Conservation (phyloP, 2,888 invertebrate species). For the Diarsia rubi region DNA sequence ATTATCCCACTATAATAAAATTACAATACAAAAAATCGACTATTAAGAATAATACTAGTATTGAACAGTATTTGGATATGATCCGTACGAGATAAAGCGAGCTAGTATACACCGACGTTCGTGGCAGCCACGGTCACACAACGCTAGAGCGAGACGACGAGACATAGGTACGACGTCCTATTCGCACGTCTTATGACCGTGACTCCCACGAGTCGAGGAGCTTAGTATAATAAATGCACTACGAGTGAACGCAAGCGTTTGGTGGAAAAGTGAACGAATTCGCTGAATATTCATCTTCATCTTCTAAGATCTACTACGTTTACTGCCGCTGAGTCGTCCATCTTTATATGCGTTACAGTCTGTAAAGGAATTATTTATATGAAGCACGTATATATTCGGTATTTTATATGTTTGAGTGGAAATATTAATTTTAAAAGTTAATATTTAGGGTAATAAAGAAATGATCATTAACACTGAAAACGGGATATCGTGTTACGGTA, state of each 20-base stretch:
- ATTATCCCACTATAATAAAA: slow-evolving; percentile 19
- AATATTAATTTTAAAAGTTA: too few relatives aligned
- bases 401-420: too few relatives aligned
- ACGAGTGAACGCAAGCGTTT: slow-evolving; percentile 60
- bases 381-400: too few relatives aligned
- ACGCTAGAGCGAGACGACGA: background rate
- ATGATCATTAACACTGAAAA: too few relatives aligned
- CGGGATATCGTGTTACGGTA: too few relatives aligned
- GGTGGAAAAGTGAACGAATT: slow-evolving; percentile 35
- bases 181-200: background rate
- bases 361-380: slow-evolving; percentile 80
- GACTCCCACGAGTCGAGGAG: background rate
- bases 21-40: slow-evolving; percentile 29
- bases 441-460: background rate
- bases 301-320: slow-evolving; percentile 94
- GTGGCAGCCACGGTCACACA: background rate
- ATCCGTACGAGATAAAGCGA: slow-evolving; percentile 48
- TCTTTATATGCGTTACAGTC: slow-evolving; percentile 93
- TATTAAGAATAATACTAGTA: slow-evolving; percentile 58
- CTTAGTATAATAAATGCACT: slow-evolving; percentile 62
- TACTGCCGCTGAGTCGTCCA: slow-evolving; percentile 92
- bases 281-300: slow-evolving; percentile 81
- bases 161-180: background rate
- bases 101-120: slow-evolving; percentile 15
- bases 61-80: slow-evolving; percentile 48